Evolutionary conservation across 2,888 invertebrate genomes (phyloP), one percentile per base, ranked within the genome.

Genomic region (Cyclophora albipunctata): DNA sequence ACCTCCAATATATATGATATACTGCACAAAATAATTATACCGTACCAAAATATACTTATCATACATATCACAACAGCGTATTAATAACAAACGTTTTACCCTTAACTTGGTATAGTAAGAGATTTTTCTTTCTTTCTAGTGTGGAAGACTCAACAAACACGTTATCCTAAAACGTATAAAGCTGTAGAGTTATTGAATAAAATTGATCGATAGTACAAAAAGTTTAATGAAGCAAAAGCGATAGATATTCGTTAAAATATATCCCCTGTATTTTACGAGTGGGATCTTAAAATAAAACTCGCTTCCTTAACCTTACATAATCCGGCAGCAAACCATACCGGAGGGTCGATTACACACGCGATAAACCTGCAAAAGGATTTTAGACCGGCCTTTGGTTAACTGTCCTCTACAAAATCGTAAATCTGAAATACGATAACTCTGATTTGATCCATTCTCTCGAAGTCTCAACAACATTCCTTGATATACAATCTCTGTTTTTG

Each of bases 271-370:
- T 63, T 66, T 66, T 64, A 59, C 60, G 60, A 54, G 53, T 58
- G 53, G 50, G 57, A 60, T 63, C 64, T 67, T 56, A 66, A 66
- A 64, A 66, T 62, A 66, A 63, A 59, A 59, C 56, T 67, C 59
- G 67, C 62, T 61, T 71, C 58, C 66, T 76, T 67, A 71, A 69
- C 68, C 66, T 68, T 62, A 65, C 65, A 70, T 77, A 77, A 75
- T 75, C 71, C 71, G 62, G 59, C 65, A 70, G 69, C 71, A 75
- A 71, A 73, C 70, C 69, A 70, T 70, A 57, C 67, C 60, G 58
- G 61, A 64, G 71, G 71, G 70, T 70, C 66, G 73, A 78, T 75
- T 78, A 78, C 69, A 78, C 77, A 74, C 73, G 73, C 76, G 77
- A 78, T 77, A 78, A 78, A 75, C 72, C 67, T 67, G 67, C 65